A percentile compares a stretch with the other conserved stretches of the same genome.
Evolutionary conservation across 92 coral and sea anemone genomes (phyloP).

Genomic region (Hydrozoanthus gracilis): DNA sequence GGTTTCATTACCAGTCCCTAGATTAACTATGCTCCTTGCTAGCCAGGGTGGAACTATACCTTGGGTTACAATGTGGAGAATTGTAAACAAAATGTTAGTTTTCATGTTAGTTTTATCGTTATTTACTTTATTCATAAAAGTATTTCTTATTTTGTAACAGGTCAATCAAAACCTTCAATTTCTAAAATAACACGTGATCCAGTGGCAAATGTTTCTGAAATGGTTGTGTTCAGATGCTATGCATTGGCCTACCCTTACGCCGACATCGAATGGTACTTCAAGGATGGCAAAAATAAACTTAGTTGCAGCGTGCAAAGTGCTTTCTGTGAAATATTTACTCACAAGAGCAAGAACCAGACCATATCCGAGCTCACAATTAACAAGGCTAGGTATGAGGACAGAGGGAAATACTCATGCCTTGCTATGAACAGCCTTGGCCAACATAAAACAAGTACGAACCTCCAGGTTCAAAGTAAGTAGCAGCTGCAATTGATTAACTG

Average conservation of each 20-base stretch:
- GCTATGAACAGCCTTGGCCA: constrained; percentile 38
- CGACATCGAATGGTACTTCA: constrained; percentile 45
- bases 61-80: too few relatives aligned
- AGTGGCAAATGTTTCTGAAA: constrained; percentile 10
- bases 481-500: background rate
- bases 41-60: too few relatives aligned
- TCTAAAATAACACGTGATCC: background rate
- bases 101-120: too few relatives aligned
- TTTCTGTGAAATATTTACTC: background rate
- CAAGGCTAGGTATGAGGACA: constrained; percentile 47
- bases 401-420: constrained; percentile 50
- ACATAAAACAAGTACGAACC: constrained; percentile 12
- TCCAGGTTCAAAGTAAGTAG: constrained; percentile 51
- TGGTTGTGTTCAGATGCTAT: background rate
- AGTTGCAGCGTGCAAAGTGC: background rate
- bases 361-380: constrained; percentile 11
- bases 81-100: too few relatives aligned
- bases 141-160: background rate
- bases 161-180: constrained; percentile 1
- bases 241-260: constrained; percentile 53
- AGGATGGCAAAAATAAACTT: constrained; percentile 7
- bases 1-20: too few relatives aligned
- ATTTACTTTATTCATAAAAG: background rate
- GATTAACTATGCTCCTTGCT: too few relatives aligned
- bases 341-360: background rate